These are phyloP conservation scores for Pleuronectes platessa DNA, from an alignment of 2,113 vertebrate genomes.

Conservation along the genomic window DNA sequence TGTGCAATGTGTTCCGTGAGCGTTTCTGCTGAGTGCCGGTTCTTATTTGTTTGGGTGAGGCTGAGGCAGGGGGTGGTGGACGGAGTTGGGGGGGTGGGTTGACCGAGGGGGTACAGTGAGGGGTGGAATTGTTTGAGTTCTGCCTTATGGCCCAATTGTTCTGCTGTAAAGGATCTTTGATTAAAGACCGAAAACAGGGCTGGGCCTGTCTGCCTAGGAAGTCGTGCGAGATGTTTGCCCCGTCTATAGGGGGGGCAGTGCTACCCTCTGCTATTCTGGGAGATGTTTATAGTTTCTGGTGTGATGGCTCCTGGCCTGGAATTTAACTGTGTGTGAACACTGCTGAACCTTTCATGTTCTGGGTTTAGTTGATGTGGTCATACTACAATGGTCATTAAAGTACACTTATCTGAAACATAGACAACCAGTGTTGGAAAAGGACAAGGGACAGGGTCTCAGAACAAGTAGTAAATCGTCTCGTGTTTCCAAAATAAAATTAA, in stretches of 20 bases:
- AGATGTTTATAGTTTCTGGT: conserved; percentile 62
- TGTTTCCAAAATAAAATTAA: not conserved
- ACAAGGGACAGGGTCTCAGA: too few species aligned
- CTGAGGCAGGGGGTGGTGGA: conserved; percentile 2
- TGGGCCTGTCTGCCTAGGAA: conserved; percentile 77
- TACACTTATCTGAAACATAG: too few species aligned
- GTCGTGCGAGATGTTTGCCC: conserved; percentile 67
- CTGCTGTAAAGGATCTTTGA: conserved; percentile 76
- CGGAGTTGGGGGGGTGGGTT: not conserved
- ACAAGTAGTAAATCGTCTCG: too few species aligned
- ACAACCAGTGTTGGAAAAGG: too few species aligned
- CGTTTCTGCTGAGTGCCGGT: conserved; percentile 57
- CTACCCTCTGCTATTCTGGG: conserved; percentile 72
- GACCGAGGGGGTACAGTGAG: conserved; percentile 29
- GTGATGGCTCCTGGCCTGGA: conserved; percentile 50
- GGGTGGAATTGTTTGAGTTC: conserved; percentile 68
- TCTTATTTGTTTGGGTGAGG: conserved; percentile 30
- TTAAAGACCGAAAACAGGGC: conserved; percentile 72
- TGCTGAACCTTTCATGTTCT: conserved; percentile 18
- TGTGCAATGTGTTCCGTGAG: conserved; percentile 43
- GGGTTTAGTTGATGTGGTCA: not conserved
- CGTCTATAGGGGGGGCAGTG: conserved; percentile 71
- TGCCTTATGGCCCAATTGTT: conserved; percentile 77
- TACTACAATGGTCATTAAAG: too few species aligned
- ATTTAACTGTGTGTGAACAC: conserved; percentile 43